These are phyloP conservation scores for Pogoniulus pusillus DNA, from an alignment of 2,797 vertebrate species.

Conservation along the genomic window DNA sequence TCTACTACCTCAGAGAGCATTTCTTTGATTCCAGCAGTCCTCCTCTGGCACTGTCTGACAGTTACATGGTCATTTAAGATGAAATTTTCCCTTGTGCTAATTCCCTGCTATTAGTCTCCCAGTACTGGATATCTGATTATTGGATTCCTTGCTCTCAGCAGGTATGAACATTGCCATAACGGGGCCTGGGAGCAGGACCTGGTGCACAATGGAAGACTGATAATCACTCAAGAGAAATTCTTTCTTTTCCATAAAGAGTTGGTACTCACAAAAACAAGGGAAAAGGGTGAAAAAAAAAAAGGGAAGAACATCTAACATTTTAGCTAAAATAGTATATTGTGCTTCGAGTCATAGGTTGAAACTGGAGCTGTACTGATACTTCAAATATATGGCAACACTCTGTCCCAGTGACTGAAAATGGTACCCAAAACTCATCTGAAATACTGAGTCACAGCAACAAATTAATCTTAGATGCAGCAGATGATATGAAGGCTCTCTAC, in stretches of 20 bases:
- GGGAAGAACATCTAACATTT: not conserved
- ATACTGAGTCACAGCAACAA: not conserved
- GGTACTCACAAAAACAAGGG: not conserved
- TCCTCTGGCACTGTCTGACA: not conserved
- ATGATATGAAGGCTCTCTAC: not conserved
- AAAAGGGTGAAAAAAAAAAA: not conserved
- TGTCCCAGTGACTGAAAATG: not conserved
- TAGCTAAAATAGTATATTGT: not conserved
- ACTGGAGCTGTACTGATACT: not conserved
- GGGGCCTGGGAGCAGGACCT: not conserved
- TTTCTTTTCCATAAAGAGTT: not conserved
- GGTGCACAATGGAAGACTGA: not conserved
- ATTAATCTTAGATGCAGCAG: not conserved
- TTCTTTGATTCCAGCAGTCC: not conserved
- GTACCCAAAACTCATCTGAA: slow-evolving; percentile 1
- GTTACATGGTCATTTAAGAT: not conserved
- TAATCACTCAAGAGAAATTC: not conserved
- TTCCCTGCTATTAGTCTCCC: slow-evolving; percentile 23
- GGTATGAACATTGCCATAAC: not conserved
- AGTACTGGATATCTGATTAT: not conserved
- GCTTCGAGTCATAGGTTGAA: not conserved
- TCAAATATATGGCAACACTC: not conserved
- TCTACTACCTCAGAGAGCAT: not conserved
- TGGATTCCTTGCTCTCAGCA: not conserved
- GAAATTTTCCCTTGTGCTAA: slow-evolving; percentile 2